Evolutionary conservation across 2,797 vertebrate species (phyloP).

Genomic region (Coendou prehensilis): DNA sequence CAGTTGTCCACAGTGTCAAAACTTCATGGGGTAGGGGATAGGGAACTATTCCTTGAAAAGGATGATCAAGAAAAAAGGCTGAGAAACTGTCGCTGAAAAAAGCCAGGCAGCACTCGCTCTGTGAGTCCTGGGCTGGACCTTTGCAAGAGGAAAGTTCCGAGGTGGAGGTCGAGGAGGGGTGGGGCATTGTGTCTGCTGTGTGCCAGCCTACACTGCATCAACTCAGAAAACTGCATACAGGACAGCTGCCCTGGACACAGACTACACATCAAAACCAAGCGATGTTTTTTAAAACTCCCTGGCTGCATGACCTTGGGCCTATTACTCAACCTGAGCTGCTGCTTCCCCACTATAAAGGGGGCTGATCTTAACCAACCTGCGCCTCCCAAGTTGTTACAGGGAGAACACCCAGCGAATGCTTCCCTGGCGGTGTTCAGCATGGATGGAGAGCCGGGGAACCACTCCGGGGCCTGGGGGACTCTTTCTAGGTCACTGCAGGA

Average conservation of each 20-base stretch:
- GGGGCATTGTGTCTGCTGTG: not conserved
- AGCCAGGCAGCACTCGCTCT: not conserved
- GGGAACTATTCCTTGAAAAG: not conserved
- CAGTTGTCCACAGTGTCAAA: too few species aligned
- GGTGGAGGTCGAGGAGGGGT: not conserved
- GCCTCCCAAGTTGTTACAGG: not conserved
- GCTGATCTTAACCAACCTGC: not conserved
- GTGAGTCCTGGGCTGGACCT: not conserved
- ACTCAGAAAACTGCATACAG: not conserved
- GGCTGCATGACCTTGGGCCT: not conserved
- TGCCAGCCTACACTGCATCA: not conserved
- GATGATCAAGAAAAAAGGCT: too few species aligned
- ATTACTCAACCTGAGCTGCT: not conserved
- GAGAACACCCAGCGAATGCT: not conserved
- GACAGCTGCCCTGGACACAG: not conserved
- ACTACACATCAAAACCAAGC: not conserved
- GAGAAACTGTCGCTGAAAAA: not conserved
- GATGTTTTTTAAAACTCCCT: not conserved
- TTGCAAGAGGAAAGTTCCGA: not conserved
- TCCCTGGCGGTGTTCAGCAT: too few species aligned
- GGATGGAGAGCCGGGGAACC: not conserved
- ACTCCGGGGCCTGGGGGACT: not conserved
- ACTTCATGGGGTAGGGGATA: fast-evolving
- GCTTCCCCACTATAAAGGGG: not conserved
- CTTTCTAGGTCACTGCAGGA: too few species aligned